Percentiles rank a stretch among this genome's conserved stretches.
Conservation (phyloP, 1,140 invertebrate species). For the Micrasema longulum region DNA sequence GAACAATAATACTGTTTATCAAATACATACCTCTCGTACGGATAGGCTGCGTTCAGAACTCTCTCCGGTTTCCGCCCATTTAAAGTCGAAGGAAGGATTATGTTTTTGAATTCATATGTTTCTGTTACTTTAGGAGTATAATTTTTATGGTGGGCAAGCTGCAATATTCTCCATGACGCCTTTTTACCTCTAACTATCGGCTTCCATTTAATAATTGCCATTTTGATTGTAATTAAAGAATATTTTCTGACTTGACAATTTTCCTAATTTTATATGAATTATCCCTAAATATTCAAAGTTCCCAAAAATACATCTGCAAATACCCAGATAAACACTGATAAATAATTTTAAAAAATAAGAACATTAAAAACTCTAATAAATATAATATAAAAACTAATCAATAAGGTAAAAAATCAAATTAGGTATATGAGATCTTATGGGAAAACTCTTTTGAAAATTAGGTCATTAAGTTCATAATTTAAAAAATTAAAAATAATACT, state of each 20-base stretch:
- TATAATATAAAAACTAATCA: too few species aligned
- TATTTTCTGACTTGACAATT: background rate
- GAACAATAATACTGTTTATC: too few species aligned
- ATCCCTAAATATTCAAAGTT: background rate
- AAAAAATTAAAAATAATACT: too few species aligned
- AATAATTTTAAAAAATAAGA: too few species aligned
- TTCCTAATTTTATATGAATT: background rate
- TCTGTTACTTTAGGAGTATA: constrained; percentile 27
- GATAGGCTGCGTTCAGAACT: constrained; percentile 24
- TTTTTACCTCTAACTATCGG: constrained; percentile 5
- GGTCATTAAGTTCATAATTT: too few species aligned
- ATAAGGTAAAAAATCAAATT: too few species aligned
- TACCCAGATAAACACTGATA: too few species aligned
- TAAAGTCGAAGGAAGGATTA: constrained; percentile 2
- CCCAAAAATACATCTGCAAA: background rate
- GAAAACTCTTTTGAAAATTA: too few species aligned
- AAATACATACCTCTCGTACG: constrained; percentile 29
- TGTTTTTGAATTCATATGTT: constrained; percentile 16
- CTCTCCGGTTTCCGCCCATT: constrained; percentile 6
- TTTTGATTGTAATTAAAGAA: background rate
- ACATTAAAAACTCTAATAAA: too few species aligned
- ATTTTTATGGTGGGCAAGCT: constrained; percentile 10
- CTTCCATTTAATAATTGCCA: background rate
- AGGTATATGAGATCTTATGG: too few species aligned
- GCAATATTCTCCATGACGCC: constrained; percentile 3